phyloP scores from a whole-genome alignment of 2,797 vertebrate genomes.

The Manis javanica region DNA sequence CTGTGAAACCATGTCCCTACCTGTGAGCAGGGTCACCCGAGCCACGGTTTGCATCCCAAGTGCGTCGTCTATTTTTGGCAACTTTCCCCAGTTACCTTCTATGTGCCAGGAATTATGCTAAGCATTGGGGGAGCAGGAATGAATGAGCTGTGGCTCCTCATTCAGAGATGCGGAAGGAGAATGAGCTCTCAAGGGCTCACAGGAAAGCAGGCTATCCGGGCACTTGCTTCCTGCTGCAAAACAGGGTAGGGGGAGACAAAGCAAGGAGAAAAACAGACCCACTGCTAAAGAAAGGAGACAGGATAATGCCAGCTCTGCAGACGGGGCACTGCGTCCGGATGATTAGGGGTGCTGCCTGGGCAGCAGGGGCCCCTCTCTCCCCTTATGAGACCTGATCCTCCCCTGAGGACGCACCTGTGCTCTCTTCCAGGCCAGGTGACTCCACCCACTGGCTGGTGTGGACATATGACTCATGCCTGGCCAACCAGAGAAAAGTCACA shows the following conservation, averaged over 20 bases:
- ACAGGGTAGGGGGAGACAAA: neutral
- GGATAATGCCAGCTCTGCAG: neutral
- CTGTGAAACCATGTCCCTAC: neutral
- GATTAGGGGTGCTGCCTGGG: neutral
- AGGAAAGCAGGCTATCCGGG: neutral
- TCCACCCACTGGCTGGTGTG: neutral
- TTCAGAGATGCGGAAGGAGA: no score
- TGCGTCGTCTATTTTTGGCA: neutral
- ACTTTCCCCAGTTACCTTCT: neutral
- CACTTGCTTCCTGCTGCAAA: neutral
- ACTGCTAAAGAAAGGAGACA: neutral
- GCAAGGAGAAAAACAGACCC: neutral
- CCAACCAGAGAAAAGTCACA: neutral
- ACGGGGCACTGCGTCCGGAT: neutral
- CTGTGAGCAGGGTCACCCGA: neutral
- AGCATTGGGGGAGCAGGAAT: neutral
- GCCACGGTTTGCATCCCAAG: neutral
- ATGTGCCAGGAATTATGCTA: neutral
- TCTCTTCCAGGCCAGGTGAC: neutral
- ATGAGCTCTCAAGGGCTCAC: neutral
- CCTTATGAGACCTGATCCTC: neutral
- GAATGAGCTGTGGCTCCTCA: neutral
- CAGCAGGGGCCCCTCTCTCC: neutral
- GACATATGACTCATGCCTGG: neutral
- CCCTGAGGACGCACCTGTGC: neutral